phyloP scores from a whole-genome alignment of 2,888 invertebrate genomes.

The Lingula anatina region DNA sequence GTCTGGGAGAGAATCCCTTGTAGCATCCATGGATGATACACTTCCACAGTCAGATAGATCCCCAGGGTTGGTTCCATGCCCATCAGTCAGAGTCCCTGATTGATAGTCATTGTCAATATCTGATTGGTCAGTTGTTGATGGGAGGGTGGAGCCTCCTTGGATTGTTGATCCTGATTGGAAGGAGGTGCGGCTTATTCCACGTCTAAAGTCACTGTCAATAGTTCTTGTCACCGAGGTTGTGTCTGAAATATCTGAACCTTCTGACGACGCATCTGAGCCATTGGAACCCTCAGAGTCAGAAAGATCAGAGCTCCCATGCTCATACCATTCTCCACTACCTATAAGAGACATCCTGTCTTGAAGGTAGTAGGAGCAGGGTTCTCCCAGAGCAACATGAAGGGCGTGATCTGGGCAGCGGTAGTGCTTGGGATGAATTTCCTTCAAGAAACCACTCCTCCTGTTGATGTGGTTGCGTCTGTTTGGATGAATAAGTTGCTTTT shows the following conservation, averaged over 20 bases:
- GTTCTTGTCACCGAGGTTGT: background rate
- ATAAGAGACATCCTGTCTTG: background rate
- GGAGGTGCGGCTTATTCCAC: too few relatives aligned
- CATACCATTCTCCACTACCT: background rate
- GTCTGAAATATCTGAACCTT: background rate
- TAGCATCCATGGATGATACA: too few relatives aligned
- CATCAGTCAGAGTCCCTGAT: too few relatives aligned
- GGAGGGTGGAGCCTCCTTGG: too few relatives aligned
- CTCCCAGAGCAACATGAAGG: slow-evolving; percentile 4
- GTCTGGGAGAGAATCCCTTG: too few relatives aligned
- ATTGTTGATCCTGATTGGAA: too few relatives aligned
- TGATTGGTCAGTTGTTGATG: too few relatives aligned
- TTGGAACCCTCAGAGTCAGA: background rate
- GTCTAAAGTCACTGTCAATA: background rate
- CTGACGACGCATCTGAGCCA: background rate
- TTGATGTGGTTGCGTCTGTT: too few relatives aligned
- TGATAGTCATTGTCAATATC: too few relatives aligned
- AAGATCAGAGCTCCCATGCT: background rate
- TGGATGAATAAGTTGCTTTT: background rate
- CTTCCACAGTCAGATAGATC: too few relatives aligned
- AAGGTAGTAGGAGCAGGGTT: slow-evolving; percentile 3
- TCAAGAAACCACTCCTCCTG: too few relatives aligned
- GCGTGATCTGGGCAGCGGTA: slow-evolving; percentile 3
- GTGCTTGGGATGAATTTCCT: background rate
- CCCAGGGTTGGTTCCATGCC: too few relatives aligned